Evolutionary conservation across 1,140 invertebrate genomes (phyloP), one percentile per base, ranked within the genome.

Genomic region (Dinoponera quadriceps): DNA sequence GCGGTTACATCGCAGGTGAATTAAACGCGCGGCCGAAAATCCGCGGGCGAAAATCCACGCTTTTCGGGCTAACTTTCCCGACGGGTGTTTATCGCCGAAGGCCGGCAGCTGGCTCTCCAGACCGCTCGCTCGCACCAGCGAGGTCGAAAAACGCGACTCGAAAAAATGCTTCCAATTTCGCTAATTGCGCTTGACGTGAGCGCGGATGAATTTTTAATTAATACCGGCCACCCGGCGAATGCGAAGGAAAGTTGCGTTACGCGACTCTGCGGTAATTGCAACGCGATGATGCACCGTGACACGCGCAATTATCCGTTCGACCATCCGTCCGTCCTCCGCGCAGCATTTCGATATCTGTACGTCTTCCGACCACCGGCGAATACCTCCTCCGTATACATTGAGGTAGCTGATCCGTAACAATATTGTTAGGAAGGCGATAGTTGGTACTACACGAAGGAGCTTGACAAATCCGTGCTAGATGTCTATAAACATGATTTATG

Each of bases 141-240:
- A 22, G 5, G 4, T 38, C n/a, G 44, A 16, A 4, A 38, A 77
- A 16, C 62, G 49, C 22, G 27, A 7, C 13, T 44, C 16, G 38
- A 44, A 44, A 44, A 44, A 44, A 44, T 25, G 5, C 7, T 38
- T 25, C n/a, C 22, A 33, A 80, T 59, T 80, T 57, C 44, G 49
- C 44, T 69, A 69, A 80, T 59, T 69, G 29, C 54, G 29, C n/a
- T 29, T 51, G 44, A 78, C 54, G 22, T 18, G 51, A 9, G 7
- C 25, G 33, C n/a, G 55, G 38, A 48, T 80, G 38, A 80, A 80
- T 80, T 69, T 80, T 80, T 80, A 71, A 80, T 80, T 80, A 80
- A 80, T 80, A 80, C 48, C 63, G 3, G n/a, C 33, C 33, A 49
- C 55, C 51, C 63, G 44, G 13, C 63, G 33, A 66, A 38, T 14